These are phyloP conservation scores for Silurus meridionalis DNA, from an alignment of 2,113 vertebrate species.

Conservation along the genomic window DNA sequence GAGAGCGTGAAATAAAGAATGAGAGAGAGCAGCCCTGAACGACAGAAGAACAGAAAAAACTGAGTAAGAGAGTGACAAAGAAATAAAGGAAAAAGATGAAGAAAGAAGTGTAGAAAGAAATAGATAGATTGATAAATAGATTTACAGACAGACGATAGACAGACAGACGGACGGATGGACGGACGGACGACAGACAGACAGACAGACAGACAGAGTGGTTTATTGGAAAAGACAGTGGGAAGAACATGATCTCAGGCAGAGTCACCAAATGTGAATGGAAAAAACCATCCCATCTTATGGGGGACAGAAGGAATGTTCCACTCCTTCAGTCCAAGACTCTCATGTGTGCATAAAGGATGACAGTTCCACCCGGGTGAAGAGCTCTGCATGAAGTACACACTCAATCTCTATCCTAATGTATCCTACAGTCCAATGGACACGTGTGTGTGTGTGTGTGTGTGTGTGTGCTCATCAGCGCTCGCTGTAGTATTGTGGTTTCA, in stretches of 20 bases:
- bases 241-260: constrained; percentile 20
- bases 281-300: constrained; percentile 34
- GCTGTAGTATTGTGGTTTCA: neutral
- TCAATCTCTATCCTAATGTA: neutral
- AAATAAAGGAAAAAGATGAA: too few relatives aligned
- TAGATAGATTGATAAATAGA: neutral
- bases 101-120: neutral
- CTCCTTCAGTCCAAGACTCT: constrained; percentile 31
- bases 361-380: neutral
- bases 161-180: neutral
- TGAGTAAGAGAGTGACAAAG: neutral
- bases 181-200: neutral
- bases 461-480: neutral
- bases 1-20: neutral
- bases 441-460: too few relatives aligned
- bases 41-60: neutral
- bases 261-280: constrained; percentile 25
- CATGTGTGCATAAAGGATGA: neutral
- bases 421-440: neutral
- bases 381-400: neutral
- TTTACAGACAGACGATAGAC: neutral
- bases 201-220: constrained; percentile 53
- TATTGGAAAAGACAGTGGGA: neutral
- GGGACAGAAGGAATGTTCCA: constrained; percentile 50
- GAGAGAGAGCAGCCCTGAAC: neutral